A percentile compares a stretch with the other conserved stretches of the same genome.
phyloP scores from a whole-genome alignment of 2,888 invertebrate species.

The Conops quadrifasciatus region DNA sequence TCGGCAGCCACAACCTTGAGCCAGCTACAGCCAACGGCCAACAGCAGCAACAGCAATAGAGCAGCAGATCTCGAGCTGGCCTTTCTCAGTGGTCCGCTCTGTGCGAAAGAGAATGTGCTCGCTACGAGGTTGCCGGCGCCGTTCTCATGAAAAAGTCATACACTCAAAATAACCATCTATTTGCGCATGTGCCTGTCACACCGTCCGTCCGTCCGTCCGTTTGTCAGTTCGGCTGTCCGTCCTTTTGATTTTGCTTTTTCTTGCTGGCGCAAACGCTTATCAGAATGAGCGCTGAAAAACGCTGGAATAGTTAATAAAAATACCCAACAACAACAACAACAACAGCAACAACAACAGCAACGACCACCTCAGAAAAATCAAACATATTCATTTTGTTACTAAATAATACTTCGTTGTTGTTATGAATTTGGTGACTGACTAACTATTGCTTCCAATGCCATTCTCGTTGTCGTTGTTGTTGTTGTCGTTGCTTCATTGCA shows the following conservation, averaged over 20 bases:
- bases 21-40: neutral
- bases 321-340: slow-evolving; percentile 28
- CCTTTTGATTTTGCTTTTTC: neutral
- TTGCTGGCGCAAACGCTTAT: slow-evolving; percentile 23
- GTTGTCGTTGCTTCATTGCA: neutral
- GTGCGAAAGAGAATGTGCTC: slow-evolving; percentile 16
- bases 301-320: slow-evolving; percentile 7
- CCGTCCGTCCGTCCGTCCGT: neutral
- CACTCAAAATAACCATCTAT: neutral
- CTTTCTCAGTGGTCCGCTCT: slow-evolving; percentile 11
- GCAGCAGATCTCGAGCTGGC: slow-evolving; percentile 6
- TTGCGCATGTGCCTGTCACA: neutral
- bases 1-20: slow-evolving; percentile 59
- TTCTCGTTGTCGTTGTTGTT: neutral
- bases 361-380: neutral
- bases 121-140: slow-evolving; percentile 18
- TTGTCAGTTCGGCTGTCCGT: neutral
- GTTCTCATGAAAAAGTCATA: slow-evolving; percentile 26
- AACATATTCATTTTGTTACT: neutral
- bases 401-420: neutral
- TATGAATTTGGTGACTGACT: neutral
- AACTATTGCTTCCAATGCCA: too few species aligned
- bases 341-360: neutral
- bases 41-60: neutral
- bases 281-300: slow-evolving; percentile 19